A percentile compares a stretch with the other conserved stretches of the same genome.
phyloP scores from a whole-genome alignment of 2,888 invertebrate species.

The Tanypteryx hageni region DNA sequence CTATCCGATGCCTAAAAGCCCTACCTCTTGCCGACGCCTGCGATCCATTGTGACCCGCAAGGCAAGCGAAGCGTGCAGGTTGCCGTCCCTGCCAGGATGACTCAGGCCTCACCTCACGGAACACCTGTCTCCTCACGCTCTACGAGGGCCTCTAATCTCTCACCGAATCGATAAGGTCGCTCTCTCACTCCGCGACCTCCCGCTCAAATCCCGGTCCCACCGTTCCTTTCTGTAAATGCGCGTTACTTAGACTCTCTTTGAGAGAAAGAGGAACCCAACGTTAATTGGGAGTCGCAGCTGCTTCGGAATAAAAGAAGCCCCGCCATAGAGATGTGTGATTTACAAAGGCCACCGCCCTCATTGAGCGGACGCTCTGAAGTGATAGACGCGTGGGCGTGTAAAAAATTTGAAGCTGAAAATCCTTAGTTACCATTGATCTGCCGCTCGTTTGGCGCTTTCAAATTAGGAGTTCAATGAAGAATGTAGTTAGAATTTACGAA shows the following conservation, averaged over 20 bases:
- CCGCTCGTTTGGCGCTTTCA: too few relatives aligned
- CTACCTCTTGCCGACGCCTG: neutral
- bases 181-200: too few relatives aligned
- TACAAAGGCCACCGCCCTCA: neutral
- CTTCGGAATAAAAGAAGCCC: neutral
- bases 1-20: neutral
- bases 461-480: too few relatives aligned
- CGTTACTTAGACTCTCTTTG: too few relatives aligned
- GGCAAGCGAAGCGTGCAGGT: conserved; percentile 1
- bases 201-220: too few relatives aligned
- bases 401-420: too few relatives aligned
- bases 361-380: neutral
- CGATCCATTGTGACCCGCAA: neutral
- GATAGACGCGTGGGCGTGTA: too few relatives aligned
- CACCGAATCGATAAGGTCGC: too few relatives aligned
- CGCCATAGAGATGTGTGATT: neutral
- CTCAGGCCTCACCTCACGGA: conserved; percentile 3
- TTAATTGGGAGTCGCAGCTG: neutral
- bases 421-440: too few relatives aligned
- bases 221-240: too few relatives aligned
- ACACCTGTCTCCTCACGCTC: conserved; percentile 21
- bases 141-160: neutral
- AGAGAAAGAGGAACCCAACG: neutral
- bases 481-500: too few relatives aligned
- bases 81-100: conserved; percentile 39